Evolutionary conservation across 2,797 vertebrate species (phyloP).

Genomic region (Girardinus metallicus): DNA sequence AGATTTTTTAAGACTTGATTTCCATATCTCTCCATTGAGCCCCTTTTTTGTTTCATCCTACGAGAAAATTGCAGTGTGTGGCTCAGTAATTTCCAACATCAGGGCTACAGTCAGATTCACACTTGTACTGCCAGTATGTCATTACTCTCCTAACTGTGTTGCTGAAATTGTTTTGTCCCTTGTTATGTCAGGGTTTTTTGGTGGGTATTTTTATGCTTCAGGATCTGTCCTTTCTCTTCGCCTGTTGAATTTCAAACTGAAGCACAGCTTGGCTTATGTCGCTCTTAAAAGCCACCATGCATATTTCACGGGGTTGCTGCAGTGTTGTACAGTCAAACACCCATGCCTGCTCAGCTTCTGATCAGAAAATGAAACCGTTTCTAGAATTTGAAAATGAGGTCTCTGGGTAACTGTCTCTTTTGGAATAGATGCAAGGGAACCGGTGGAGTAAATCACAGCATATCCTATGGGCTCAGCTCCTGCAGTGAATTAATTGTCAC

Average conservation of each 20-base stretch:
- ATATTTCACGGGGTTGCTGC: constrained; percentile 48
- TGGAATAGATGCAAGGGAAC: constrained; percentile 53
- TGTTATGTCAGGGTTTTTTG: constrained; percentile 27
- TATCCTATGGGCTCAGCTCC: constrained; percentile 61
- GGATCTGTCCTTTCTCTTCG: constrained; percentile 30
- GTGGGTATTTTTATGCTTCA: constrained; percentile 43
- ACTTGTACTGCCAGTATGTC: constrained; percentile 10
- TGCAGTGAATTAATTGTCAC: constrained; percentile 72
- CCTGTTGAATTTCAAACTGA: constrained; percentile 53
- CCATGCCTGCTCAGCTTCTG: constrained; percentile 22
- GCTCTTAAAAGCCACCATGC: constrained; percentile 48
- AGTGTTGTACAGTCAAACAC: constrained; percentile 20
- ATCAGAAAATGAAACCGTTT: constrained; percentile 31
- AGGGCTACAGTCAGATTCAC: background rate
- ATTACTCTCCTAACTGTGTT: constrained; percentile 22
- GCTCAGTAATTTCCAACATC: constrained; percentile 15
- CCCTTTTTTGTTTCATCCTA: background rate
- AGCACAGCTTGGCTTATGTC: constrained; percentile 33
- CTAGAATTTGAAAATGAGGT: background rate
- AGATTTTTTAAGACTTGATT: background rate
- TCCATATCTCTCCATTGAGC: background rate
- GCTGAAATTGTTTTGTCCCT: constrained; percentile 30
- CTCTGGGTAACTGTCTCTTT: no score
- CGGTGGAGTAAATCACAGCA: constrained; percentile 55
- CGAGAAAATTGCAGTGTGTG: background rate